These are phyloP conservation scores for Dinomys branickii DNA, from an alignment of 2,113 vertebrate species.

Conservation along the genomic window DNA sequence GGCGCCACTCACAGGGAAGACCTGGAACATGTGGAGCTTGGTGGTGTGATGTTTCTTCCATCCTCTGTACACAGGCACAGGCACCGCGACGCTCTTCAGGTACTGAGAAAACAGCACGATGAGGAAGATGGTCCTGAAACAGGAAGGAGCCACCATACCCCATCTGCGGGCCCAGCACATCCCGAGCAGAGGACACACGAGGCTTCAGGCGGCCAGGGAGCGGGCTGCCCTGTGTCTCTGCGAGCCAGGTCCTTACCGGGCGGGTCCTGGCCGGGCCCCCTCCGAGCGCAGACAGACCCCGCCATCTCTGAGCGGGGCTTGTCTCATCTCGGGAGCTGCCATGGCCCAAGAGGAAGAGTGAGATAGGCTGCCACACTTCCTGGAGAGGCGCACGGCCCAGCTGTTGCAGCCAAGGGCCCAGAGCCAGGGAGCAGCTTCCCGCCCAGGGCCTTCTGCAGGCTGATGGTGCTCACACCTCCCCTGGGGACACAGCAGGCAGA, in stretches of 20 bases:
- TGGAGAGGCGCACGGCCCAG: background rate
- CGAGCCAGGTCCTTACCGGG: background rate
- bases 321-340: background rate
- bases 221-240: background rate
- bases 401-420: background rate
- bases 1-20: conserved; percentile 91
- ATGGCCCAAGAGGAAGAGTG: background rate
- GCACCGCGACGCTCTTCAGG: conserved; percentile 91
- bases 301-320: background rate
- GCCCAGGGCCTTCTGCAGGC: background rate
- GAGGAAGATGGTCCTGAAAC: conserved; percentile 91
- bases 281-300: background rate
- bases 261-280: background rate
- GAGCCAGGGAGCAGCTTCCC: background rate
- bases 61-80: conserved; percentile 88
- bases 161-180: fast-evolving
- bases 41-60: conserved; percentile 87
- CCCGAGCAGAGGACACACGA: no score
- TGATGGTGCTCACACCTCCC: no score
- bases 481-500: fast-evolving
- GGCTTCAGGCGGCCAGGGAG: background rate
- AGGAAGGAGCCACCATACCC: conserved; percentile 39
- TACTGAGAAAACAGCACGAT: conserved; percentile 98
- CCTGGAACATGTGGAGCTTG: conserved; percentile 93
- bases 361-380: background rate